phyloP scores from a whole-genome alignment of 2,113 vertebrate species.

The Campylorhamphus procurvoides region DNA sequence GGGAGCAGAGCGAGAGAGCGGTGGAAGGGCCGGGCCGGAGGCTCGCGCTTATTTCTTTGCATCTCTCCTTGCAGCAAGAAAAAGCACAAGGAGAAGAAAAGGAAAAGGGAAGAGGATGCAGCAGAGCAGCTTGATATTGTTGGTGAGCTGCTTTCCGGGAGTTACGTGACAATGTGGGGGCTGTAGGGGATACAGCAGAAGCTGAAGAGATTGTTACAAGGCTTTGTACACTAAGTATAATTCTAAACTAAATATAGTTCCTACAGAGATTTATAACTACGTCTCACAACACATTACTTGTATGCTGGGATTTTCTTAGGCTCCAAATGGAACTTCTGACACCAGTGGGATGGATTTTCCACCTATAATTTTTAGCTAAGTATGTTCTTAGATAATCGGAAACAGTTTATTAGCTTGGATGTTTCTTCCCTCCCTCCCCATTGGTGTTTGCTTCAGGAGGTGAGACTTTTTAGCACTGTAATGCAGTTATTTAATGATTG shows the following conservation, averaged over 20 bases:
- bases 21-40: accelerated
- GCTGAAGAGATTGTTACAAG: background rate
- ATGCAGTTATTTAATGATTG: background rate
- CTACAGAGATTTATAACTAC: accelerated
- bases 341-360: accelerated
- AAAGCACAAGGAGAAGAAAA: constrained; percentile 87
- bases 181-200: too few species aligned
- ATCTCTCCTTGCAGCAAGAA: constrained; percentile 80
- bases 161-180: background rate
- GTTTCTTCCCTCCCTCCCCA: accelerated
- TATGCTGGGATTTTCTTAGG: background rate
- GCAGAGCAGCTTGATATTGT: constrained; percentile 84
- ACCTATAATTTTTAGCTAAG: background rate
- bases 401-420: background rate
- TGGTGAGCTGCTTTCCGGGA: constrained; percentile 73
- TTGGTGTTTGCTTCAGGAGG: background rate
- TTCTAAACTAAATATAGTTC: accelerated
- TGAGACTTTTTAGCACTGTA: background rate
- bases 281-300: background rate
- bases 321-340: background rate
- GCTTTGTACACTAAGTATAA: background rate
- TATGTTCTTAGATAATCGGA: background rate
- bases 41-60: accelerated
- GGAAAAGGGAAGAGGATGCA: constrained; percentile 83
- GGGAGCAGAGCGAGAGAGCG: accelerated